A percentile compares a stretch with the other conserved stretches of the same genome.
Conservation (phyloP, 2,797 vertebrate genomes). For the Poecile montanus region DNA sequence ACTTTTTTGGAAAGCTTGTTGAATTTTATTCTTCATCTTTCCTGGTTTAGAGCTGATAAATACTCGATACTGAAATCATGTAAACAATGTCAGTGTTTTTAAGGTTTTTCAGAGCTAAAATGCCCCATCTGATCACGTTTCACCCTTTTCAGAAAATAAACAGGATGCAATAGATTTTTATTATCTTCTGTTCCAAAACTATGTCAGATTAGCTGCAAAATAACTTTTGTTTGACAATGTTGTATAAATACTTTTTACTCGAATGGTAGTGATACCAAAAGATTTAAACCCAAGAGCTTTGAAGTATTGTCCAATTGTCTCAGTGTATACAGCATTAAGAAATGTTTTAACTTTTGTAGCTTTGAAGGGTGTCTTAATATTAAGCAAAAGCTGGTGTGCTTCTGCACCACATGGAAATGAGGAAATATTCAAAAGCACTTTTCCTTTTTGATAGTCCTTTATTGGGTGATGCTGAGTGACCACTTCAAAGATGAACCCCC, state of each 20-base stretch:
- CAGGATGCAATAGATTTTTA: slow-evolving; percentile 15
- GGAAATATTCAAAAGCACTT: slow-evolving; percentile 24
- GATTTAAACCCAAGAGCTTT: slow-evolving; percentile 17
- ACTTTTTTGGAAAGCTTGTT: neutral
- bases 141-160: slow-evolving; percentile 34
- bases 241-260: slow-evolving; percentile 34
- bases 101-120: neutral
- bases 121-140: neutral
- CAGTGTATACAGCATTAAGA: slow-evolving; percentile 5
- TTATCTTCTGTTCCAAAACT: neutral
- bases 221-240: slow-evolving; percentile 20
- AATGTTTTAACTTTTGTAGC: slow-evolving; percentile 38
- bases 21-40: neutral
- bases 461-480: slow-evolving; percentile 26
- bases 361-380: slow-evolving; percentile 49
- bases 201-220: slow-evolving; percentile 35
- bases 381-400: slow-evolving; percentile 20
- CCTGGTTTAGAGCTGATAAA: neutral
- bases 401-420: slow-evolving; percentile 26
- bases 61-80: neutral
- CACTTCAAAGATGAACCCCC: slow-evolving; percentile 25
- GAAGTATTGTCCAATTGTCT: slow-evolving; percentile 51
- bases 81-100: neutral
- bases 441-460: slow-evolving; percentile 23
- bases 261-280: neutral